Evolutionary conservation across 2,888 invertebrate species (phyloP), one percentile per base, ranked within the genome.

Genomic region (Dryobota labecula): DNA sequence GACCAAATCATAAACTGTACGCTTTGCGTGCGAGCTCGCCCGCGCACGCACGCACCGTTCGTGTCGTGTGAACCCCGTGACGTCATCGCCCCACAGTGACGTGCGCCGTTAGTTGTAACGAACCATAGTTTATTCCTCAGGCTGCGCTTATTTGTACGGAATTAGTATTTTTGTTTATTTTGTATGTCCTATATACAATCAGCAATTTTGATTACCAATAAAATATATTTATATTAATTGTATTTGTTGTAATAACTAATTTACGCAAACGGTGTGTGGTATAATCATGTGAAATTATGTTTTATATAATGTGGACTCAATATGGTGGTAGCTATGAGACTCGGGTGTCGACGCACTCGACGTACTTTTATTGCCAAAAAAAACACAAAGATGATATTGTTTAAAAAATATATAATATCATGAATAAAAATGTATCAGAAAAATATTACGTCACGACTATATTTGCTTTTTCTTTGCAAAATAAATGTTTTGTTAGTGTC

Each of bases 301-400:
- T 70, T 56, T 75, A 75, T 72, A 75, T 70, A 78, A 68, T 58
- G 64, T 70, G 76, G 70, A 82, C 76, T 70, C 76, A 66, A 70
- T 75, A 68, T 63, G 86, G 86, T 82, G 87, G 80, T 70, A 84
- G 86, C 73, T 78, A 74, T 64, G 65, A 49, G 61, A 24, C 18
- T 53, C 60, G 76, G 78, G 80, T 82, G 73, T 86, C 84, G 84
- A 74, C 76, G 78, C 69, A 76, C 61, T 75, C 57, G 47, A 41
- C 60, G 47, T 33, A 11, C 49, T 67, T 60, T 61, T 69, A 43
- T 77, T 70, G 63, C 64, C 49, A 69, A 56, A 60, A 54, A 61
- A 49, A 38, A 66, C 24, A 56, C 13, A 63, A 62, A 70, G 38
- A 41, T 27, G 20, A 47, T 53, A 54, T 62, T 68, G 30, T 58